Evolutionary conservation across 2,797 vertebrate genomes (phyloP).

Genomic region (Parauchenoglanis punctatus): DNA sequence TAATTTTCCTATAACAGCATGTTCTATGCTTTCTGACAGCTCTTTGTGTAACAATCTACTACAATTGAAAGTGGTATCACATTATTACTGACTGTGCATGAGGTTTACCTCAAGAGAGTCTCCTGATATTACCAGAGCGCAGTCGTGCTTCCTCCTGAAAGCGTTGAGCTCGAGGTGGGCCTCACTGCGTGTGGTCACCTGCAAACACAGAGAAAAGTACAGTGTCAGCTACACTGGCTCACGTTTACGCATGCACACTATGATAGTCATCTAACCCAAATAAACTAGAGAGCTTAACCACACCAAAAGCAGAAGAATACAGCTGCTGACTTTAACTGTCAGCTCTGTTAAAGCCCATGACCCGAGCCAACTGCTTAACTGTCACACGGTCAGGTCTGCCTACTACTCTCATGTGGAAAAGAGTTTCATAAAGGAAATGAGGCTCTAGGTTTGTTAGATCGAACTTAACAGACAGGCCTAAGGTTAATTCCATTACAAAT

Average conservation of each 20-base stretch:
- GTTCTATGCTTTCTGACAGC: neutral
- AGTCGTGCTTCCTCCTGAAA: slow-evolving; percentile 95
- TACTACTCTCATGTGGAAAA: slow-evolving; percentile 16
- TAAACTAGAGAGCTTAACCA: slow-evolving; percentile 41
- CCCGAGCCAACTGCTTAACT: slow-evolving; percentile 48
- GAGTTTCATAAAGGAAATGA: slow-evolving; percentile 55
- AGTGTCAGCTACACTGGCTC: slow-evolving; percentile 27
- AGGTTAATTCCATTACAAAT: neutral
- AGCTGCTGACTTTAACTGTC: slow-evolving; percentile 50
- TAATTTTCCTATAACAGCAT: neutral
- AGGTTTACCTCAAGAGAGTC: slow-evolving; percentile 94
- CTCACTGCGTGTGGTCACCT: slow-evolving; percentile 96
- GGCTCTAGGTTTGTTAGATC: slow-evolving; percentile 29
- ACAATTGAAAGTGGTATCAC: slow-evolving; percentile 9
- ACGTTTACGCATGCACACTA: slow-evolving; percentile 17
- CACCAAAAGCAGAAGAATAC: slow-evolving; percentile 39
- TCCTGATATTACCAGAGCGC: slow-evolving; percentile 94
- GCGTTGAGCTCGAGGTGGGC: slow-evolving; percentile 97
- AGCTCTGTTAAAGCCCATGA: slow-evolving; percentile 36
- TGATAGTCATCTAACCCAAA: slow-evolving; percentile 58
- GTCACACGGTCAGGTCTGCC: slow-evolving; percentile 29
- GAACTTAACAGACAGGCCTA: slow-evolving; percentile 6
- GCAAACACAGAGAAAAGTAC: slow-evolving; percentile 32
- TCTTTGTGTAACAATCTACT: neutral
- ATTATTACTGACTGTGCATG: slow-evolving; percentile 13